Conservation (phyloP, 1,140 invertebrate genomes). For the Drosophila teissieri region DNA sequence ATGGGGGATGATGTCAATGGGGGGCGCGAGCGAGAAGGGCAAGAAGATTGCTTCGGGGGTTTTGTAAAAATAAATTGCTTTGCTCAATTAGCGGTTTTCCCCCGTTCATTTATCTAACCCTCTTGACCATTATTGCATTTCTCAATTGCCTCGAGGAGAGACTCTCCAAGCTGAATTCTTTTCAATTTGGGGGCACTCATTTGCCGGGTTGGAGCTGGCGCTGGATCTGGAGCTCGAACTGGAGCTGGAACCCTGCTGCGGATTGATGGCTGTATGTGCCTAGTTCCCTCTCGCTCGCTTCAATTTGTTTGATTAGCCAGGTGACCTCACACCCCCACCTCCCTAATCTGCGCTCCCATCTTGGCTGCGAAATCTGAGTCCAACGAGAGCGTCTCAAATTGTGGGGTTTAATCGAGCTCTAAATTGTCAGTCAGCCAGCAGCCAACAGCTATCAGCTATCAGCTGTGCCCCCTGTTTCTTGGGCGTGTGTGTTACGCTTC, state of each 20-base stretch:
- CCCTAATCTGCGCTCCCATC: conserved; percentile 8
- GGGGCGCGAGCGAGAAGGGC: background rate
- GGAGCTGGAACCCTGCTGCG: background rate
- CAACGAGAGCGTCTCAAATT: conserved; percentile 53
- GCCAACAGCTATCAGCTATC: conserved; percentile 16
- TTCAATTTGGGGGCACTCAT: conserved; percentile 38
- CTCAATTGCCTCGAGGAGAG: conserved; percentile 45
- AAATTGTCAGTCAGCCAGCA: conserved; percentile 55
- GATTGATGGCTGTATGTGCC: conserved; percentile 22
- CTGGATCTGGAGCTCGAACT: background rate
- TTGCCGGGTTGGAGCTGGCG: background rate
- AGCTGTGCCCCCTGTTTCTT: background rate
- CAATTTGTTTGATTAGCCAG: conserved; percentile 38
- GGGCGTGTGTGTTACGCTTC: conserved; percentile 53
- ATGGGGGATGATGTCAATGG: conserved; percentile 14
- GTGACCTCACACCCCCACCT: conserved; percentile 16
- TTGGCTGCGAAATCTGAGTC: conserved; percentile 57
- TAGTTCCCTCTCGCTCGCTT: background rate
- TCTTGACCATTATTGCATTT: conserved; percentile 52
- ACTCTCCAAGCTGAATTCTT: conserved; percentile 42
- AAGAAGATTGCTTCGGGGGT: background rate
- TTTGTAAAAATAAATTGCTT: conserved; percentile 70
- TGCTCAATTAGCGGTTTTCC: conserved; percentile 73
- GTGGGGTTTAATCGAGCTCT: conserved; percentile 78
- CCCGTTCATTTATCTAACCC: conserved; percentile 7